phyloP scores from a whole-genome alignment of 2,113 vertebrate genomes.

The Verasper variegatus region DNA sequence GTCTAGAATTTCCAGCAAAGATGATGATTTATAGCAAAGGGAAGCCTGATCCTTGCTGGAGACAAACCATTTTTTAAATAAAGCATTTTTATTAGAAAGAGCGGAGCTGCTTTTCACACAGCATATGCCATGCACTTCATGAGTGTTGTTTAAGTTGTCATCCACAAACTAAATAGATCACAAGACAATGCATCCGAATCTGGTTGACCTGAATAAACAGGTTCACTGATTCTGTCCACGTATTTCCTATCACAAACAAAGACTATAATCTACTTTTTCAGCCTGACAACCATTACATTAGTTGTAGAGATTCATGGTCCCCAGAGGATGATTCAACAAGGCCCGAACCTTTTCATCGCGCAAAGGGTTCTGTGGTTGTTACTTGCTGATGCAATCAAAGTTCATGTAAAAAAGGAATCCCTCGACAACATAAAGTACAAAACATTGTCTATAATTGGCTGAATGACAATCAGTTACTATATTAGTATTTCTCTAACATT shows the following conservation, averaged over 20 bases:
- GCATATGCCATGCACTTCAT: background rate
- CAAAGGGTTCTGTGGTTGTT: background rate
- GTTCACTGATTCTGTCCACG: no score
- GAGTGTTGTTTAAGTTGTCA: background rate
- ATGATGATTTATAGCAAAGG: background rate
- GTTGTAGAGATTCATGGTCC: background rate
- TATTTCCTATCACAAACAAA: background rate
- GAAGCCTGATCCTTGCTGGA: slow-evolving; percentile 2
- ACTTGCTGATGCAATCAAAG: no score
- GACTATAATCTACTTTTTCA: background rate
- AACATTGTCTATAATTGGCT: no score
- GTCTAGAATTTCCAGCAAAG: background rate
- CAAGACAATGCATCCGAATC: background rate
- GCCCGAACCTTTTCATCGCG: background rate
- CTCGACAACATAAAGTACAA: background rate
- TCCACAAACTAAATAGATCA: no score
- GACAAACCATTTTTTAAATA: slow-evolving; percentile 8
- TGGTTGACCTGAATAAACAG: background rate
- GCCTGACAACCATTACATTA: background rate
- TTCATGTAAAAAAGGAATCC: background rate
- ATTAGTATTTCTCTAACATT: background rate
- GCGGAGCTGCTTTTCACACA: background rate
- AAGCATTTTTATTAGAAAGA: background rate
- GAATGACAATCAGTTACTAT: background rate
- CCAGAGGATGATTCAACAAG: background rate